phyloP scores from a whole-genome alignment of 2,113 vertebrate genomes.

The Petroica traversi region DNA sequence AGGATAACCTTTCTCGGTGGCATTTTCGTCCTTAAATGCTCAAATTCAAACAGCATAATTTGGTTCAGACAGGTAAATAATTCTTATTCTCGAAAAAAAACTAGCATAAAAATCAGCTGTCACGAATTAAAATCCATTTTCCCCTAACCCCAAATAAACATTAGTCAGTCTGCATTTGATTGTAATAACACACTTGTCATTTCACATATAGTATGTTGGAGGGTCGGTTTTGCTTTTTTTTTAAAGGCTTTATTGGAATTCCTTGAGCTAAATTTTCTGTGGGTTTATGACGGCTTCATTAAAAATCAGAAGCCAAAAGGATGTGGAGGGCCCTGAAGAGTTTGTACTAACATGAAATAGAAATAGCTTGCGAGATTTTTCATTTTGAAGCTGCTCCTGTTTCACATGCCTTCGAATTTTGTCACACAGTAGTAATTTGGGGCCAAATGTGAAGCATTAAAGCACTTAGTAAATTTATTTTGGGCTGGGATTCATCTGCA shows the following conservation, averaged over 20 bases:
- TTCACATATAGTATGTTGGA: not conserved
- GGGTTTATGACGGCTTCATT: conserved; percentile 5
- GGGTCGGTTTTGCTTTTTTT: not conserved
- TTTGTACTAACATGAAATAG: not conserved
- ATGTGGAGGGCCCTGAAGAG: not conserved
- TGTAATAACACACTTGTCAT: conserved; percentile 12
- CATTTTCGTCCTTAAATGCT: not conserved
- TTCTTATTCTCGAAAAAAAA: not conserved
- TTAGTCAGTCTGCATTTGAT: conserved; percentile 18
- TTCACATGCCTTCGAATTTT: not conserved
- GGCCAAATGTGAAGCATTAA: not conserved
- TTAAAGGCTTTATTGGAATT: conserved; percentile 32
- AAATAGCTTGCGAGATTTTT: not conserved
- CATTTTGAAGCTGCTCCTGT: not conserved
- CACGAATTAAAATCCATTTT: conserved; percentile 42
- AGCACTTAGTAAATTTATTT: not conserved
- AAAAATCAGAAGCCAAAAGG: conserved; percentile 19
- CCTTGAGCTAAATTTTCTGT: not conserved
- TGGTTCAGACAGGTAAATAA: conserved; percentile 49
- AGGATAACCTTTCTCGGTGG: not conserved
- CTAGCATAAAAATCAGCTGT: conserved; percentile 4
- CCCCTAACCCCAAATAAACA: conserved; percentile 41
- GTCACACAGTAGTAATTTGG: not conserved
- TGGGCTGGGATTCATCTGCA: not conserved
- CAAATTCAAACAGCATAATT: not conserved